Conservation (phyloP, 2,113 vertebrate genomes). For the Pomatostomus ruficeps region DNA sequence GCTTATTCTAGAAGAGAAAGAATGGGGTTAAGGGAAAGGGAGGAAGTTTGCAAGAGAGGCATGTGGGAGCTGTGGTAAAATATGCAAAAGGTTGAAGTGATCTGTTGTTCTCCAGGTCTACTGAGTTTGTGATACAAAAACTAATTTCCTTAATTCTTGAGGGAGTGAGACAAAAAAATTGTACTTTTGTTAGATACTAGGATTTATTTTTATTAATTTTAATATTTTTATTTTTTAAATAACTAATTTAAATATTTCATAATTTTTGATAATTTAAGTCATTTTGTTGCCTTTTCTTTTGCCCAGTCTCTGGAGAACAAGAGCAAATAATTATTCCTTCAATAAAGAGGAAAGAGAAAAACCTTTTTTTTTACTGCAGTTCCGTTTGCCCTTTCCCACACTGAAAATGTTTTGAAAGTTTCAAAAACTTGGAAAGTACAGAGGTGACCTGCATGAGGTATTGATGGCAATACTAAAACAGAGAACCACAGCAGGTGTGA, state of each 20-base stretch:
- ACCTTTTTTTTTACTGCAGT: accelerated
- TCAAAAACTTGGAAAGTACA: not conserved
- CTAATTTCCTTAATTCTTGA: not conserved
- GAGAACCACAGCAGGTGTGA: not conserved
- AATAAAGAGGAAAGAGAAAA: not conserved
- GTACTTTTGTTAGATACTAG: not conserved
- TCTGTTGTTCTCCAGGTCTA: not conserved
- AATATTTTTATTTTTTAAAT: not conserved
- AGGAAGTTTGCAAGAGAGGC: not conserved
- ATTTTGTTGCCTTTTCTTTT: not conserved
- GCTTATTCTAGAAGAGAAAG: not conserved
- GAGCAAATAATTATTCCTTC: not conserved
- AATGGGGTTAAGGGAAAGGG: not conserved
- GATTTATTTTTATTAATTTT: not conserved
- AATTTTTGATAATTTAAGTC: not conserved
- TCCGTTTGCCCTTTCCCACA: not conserved
- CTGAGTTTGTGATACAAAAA: not conserved
- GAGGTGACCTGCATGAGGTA: not conserved
- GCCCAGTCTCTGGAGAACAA: not conserved
- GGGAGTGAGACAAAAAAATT: not conserved
- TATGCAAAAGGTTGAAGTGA: not conserved
- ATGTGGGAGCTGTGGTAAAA: not conserved
- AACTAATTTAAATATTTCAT: not conserved
- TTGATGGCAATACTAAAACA: not conserved
- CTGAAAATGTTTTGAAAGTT: not conserved